Evolutionary conservation across 2,113 vertebrate genomes (phyloP), one percentile per base, ranked within the genome.

Genomic region (Sialia sialis): DNA sequence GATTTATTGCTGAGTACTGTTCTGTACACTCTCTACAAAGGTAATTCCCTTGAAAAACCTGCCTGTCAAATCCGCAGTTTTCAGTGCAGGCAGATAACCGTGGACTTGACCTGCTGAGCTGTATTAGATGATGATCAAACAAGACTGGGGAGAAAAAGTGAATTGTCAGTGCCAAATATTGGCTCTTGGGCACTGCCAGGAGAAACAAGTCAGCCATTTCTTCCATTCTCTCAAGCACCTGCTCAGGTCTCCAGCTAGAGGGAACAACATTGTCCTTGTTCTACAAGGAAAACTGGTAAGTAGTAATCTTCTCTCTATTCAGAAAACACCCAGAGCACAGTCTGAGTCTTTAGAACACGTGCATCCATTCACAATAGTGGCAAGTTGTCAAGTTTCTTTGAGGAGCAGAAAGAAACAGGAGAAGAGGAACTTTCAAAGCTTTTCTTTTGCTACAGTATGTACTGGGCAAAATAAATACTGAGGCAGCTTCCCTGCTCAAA

Each of bases 161-260:
- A 91, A 73, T 46, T 21, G 34, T 55, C 48, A 52, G 32, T 22
- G 34, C n/a, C 2, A 1, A 8, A 43, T 44, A 26, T 0, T 7
- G 18, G 38, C 29, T 84, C 46, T 38, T 10, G 23, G 20, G 34
- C 30, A 80, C 54, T 54, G 79, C 16, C 54, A 64, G 51, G 23
- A 86, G 44, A 58, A 87, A 44, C 3, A 49, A 32, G 36, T 14
- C 27, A 78, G 32, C 52, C 21, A 5, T 21, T 62, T 59, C 38
- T 74, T 77, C 69, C 51, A 32, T 30, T 70, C 34, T 11, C 60
- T 58, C 52, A 25, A 44, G 46, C 4, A 56, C 14, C 52, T 72
- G 49, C 41, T 66, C 25, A 44, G 63, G 25, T 68, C 68, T 77
- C 16, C 0, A 0, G 4, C 9, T 9, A 30, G 10, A 4, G 44